Conservation (phyloP, 2,113 vertebrate species). For the Onychorhynchus coronatus region DNA sequence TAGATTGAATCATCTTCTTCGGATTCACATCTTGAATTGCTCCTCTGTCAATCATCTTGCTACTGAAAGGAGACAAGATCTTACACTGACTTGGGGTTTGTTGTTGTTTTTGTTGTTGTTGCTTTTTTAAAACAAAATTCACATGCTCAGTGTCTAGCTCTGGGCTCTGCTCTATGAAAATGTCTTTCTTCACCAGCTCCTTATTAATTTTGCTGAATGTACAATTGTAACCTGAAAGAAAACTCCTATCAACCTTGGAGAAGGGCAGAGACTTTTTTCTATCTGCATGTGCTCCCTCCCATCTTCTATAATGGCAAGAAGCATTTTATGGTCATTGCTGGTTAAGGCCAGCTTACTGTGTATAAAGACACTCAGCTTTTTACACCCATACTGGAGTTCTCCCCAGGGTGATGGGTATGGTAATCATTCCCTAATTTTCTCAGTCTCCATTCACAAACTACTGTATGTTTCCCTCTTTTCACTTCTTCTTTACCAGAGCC, state of each 20-base stretch:
- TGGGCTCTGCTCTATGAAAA: not conserved
- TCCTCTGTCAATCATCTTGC: not conserved
- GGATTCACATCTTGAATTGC: not conserved
- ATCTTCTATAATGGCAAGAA: not conserved
- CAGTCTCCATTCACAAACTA: not conserved
- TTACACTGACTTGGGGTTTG: not conserved
- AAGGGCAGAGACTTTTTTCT: not conserved
- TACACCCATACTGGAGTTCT: not conserved
- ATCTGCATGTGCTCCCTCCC: not conserved
- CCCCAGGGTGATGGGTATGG: not conserved
- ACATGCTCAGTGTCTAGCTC: not conserved
- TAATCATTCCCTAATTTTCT: not conserved
- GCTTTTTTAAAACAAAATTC: not conserved
- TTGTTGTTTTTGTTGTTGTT: not conserved
- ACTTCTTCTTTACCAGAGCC: not conserved
- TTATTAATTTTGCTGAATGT: not conserved
- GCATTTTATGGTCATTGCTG: not conserved
- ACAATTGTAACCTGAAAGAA: not conserved
- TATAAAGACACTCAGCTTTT: not conserved
- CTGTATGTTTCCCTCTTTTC: not conserved
- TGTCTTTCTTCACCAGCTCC: not conserved
- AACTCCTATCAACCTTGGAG: not conserved
- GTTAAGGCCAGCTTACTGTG: not conserved
- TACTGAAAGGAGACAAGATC: not conserved
- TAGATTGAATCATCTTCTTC: not conserved